Conservation (phyloP, 2,888 invertebrate species). For the Crepidodera aurea region DNA sequence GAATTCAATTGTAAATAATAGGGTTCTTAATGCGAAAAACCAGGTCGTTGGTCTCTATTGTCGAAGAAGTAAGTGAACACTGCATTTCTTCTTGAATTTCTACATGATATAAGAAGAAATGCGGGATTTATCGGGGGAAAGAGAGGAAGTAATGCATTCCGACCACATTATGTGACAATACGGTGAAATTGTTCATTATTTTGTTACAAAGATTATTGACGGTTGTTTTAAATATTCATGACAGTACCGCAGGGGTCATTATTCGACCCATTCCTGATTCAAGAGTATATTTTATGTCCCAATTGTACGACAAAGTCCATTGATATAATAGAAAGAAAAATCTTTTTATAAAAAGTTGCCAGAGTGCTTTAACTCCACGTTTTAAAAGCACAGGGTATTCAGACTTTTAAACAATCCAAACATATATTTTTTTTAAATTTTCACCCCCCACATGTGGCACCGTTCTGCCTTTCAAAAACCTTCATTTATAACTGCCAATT, state of each 20-base stretch:
- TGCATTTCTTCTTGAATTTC: conserved; percentile 45
- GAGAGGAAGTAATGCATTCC: conserved; percentile 22
- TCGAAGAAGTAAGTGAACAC: conserved; percentile 38
- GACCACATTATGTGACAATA: conserved; percentile 17
- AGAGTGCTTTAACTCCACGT: too few relatives aligned
- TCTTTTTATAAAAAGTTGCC: too few relatives aligned
- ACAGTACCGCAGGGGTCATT: neutral
- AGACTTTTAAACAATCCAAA: too few relatives aligned
- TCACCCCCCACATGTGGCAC: too few relatives aligned
- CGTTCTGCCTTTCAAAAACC: too few relatives aligned
- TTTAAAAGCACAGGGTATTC: too few relatives aligned
- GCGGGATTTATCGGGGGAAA: conserved; percentile 41
- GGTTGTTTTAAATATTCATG: neutral
- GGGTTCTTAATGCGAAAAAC: conserved; percentile 46
- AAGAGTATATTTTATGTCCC: neutral
- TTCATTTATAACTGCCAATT: too few relatives aligned
- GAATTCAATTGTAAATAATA: conserved; percentile 36
- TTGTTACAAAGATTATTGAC: neutral
- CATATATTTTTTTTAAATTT: too few relatives aligned
- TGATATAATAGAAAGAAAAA: too few relatives aligned
- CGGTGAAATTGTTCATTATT: neutral
- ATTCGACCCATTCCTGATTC: neutral
- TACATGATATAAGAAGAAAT: conserved; percentile 44
- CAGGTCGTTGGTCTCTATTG: conserved; percentile 51
- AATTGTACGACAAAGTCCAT: too few relatives aligned